Evolutionary conservation across 2,888 invertebrate species (phyloP), one percentile per base, ranked within the genome.

Genomic region (Disparrhopalites patrizii): DNA sequence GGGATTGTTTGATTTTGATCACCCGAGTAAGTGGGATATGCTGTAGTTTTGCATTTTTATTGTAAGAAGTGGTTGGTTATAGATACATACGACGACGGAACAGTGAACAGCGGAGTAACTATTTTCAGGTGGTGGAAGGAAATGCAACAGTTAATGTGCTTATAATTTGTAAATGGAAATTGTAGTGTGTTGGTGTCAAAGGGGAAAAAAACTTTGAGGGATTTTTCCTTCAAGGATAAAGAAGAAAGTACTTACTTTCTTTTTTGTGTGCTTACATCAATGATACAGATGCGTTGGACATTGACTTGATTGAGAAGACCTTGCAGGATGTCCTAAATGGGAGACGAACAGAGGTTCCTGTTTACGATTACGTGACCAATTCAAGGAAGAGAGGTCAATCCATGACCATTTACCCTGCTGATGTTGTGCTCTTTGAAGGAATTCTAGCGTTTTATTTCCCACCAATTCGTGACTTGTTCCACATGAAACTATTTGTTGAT

Each of bases 401-500:
- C 65, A 85, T 89, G 70, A 89, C 88, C 1, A 90, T 97, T 74
- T 93, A 95, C 80, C 94, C 94, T 1, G 94, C 95, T 0, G 98
- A 99, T 80, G 98, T 99, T 66, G 94, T 98, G 10, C 83, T 98
- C 7, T 91, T 97, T 76, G 99, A 99, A 81, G 99, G 99, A 23
- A 99, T 99, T 79, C 85, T 99, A 65, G 93, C 95, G 38, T 99
- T 99, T 82, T 98, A 98, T 82, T 95, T 95, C 80, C 91, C 93
- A 0, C 91, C 93, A 79, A 90, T 99, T 69, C 83, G 97, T 60
- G 90, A 96, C 68, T 82, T 97, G 67, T 99, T 98, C 82, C 93
- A 98, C 80, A 97, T 99, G 95, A 99, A 99, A 81, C 83, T 99
- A 40, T 99, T 99, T 81, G 98, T 99, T 3, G 99, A 99, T 79